phyloP scores from a whole-genome alignment of 1,140 invertebrate species.

The Scylla paramamosain region DNA sequence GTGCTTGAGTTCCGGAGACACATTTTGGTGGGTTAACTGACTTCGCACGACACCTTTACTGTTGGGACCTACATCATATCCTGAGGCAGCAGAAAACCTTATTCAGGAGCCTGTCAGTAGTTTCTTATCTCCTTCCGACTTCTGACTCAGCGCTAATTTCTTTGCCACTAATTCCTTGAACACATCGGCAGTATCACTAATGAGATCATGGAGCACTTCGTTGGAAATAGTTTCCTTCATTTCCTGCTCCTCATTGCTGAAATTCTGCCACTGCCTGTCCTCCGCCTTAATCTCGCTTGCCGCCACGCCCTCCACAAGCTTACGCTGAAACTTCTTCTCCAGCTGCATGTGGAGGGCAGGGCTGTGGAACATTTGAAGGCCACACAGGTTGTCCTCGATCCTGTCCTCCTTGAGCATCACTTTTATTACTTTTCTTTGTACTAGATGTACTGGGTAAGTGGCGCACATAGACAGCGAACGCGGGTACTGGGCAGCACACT shows the following conservation, averaged over 20 bases:
- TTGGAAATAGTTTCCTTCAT: slow-evolving; percentile 65
- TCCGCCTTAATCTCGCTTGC: slow-evolving; percentile 36
- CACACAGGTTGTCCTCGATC: background rate
- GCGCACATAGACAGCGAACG: slow-evolving; percentile 49
- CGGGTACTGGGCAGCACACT: slow-evolving; percentile 44
- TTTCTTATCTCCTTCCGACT: background rate
- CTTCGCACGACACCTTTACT: no score
- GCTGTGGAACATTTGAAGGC: slow-evolving; percentile 56
- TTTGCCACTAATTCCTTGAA: slow-evolving; percentile 30
- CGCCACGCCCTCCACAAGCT: slow-evolving; percentile 42
- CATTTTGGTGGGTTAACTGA: no score
- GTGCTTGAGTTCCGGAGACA: no score
- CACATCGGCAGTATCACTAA: slow-evolving; percentile 46
- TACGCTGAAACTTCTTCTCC: background rate
- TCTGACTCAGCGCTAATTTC: background rate
- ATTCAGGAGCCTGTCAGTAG: no score
- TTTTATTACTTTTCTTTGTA: slow-evolving; percentile 67
- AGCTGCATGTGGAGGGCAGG: slow-evolving; percentile 6
- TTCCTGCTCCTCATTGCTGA: slow-evolving; percentile 49
- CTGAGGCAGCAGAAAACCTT: no score
- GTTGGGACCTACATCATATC: no score
- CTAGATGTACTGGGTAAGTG: slow-evolving; percentile 61
- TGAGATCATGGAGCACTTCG: slow-evolving; percentile 66
- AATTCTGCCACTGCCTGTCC: slow-evolving; percentile 55
- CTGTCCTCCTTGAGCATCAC: slow-evolving; percentile 41